Evolutionary conservation across 2,797 vertebrate genomes (phyloP).

Genomic region (Monodelphis domestica): DNA sequence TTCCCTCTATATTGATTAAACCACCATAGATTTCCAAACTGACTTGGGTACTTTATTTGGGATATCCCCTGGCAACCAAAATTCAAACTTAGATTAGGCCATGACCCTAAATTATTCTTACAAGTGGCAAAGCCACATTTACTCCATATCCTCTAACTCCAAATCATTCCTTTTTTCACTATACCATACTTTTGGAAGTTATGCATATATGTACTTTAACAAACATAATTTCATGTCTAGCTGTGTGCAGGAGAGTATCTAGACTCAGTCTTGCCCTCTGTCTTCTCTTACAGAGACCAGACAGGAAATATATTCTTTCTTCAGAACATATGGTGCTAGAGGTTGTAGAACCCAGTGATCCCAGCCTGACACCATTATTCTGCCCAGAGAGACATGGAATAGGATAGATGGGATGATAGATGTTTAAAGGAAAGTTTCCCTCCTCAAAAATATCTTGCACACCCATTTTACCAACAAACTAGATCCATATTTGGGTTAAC

Average conservation of each 20-base stretch:
- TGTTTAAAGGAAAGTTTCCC: neutral
- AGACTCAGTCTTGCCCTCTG: neutral
- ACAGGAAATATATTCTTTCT: neutral
- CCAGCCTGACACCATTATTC: neutral
- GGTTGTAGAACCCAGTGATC: neutral
- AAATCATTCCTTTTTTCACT: neutral
- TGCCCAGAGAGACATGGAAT: neutral
- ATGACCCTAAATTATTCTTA: too few relatives aligned
- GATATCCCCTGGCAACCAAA: too few relatives aligned
- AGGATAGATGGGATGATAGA: neutral
- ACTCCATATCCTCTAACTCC: neutral
- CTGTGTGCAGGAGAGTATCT: neutral
- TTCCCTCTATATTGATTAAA: too few relatives aligned
- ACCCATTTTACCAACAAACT: neutral
- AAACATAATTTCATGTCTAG: neutral
- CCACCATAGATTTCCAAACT: too few relatives aligned
- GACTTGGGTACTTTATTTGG: too few relatives aligned
- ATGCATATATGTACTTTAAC: neutral
- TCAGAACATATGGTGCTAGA: conserved; percentile 7
- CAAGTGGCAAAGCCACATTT: neutral
- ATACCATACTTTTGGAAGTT: neutral
- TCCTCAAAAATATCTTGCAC: neutral
- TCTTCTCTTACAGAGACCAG: neutral
- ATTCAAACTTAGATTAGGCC: too few relatives aligned
- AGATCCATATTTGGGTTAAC: neutral